Conservation (phyloP, 2,888 invertebrate species). For the Heliothis peltigera region DNA sequence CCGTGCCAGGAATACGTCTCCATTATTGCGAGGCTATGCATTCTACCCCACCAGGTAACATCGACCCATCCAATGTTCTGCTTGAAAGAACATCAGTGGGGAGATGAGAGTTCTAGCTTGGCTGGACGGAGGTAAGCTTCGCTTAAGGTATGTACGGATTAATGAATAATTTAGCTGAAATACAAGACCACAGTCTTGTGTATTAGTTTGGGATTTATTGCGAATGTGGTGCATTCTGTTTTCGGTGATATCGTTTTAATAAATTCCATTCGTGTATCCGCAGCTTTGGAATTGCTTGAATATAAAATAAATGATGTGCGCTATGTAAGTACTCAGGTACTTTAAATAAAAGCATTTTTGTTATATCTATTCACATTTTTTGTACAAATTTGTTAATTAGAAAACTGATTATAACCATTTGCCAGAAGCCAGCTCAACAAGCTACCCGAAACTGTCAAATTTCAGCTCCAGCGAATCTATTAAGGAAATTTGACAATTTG, state of each 20-base stretch:
- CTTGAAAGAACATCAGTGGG: not conserved
- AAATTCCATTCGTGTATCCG: not conserved
- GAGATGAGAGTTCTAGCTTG: not conserved
- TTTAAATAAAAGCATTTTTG: too few relatives aligned
- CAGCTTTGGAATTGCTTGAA: too few relatives aligned
- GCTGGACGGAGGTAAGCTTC: conserved; percentile 17
- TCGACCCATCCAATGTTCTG: not conserved
- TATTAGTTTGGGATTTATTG: conserved; percentile 39
- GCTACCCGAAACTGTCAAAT: too few relatives aligned
- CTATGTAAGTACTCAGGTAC: too few relatives aligned
- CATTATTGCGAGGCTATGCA: conserved; percentile 54
- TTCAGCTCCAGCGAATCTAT: too few relatives aligned
- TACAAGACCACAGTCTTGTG: conserved; percentile 53
- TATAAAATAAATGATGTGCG: too few relatives aligned
- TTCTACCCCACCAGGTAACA: conserved; percentile 20
- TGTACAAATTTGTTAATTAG: too few relatives aligned
- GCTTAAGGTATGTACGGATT: conserved; percentile 52
- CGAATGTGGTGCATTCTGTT: not conserved
- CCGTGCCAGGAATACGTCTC: conserved; percentile 57
- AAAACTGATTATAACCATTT: too few relatives aligned
- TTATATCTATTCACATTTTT: too few relatives aligned
- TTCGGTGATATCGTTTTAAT: not conserved
- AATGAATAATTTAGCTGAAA: conserved; percentile 59
- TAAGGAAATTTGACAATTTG: too few relatives aligned
- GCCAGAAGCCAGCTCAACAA: too few relatives aligned